Evolutionary conservation across 2,888 invertebrate genomes (phyloP).

Genomic region (Drosophila anomelani): DNA sequence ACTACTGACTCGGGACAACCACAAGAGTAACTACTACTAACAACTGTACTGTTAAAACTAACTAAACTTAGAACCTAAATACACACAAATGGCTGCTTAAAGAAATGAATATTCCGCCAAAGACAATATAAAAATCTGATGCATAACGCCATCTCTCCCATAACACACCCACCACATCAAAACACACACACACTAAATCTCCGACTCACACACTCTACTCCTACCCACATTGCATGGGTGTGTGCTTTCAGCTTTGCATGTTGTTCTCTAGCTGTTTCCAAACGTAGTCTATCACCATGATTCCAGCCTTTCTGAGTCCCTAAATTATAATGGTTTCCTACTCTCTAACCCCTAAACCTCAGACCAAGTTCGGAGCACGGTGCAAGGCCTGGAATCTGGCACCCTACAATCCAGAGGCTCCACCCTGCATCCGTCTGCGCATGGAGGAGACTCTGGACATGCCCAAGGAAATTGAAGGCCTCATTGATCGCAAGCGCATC

Average conservation of each 20-base stretch:
- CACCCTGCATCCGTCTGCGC: slow-evolving; percentile 87
- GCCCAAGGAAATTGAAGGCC: slow-evolving; percentile 75
- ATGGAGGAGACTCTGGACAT: slow-evolving; percentile 87
- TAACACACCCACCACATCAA: slow-evolving; percentile 16
- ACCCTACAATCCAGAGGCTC: slow-evolving; percentile 85
- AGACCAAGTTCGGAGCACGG: slow-evolving; percentile 93
- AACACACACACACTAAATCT: neutral
- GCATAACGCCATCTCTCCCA: slow-evolving; percentile 14
- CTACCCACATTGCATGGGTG: slow-evolving; percentile 51
- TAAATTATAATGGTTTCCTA: neutral
- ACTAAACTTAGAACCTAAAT: slow-evolving; percentile 31
- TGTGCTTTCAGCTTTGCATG: slow-evolving; percentile 67
- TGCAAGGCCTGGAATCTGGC: slow-evolving; percentile 93
- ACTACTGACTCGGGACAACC: slow-evolving; percentile 14
- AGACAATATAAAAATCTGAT: neutral
- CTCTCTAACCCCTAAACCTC: slow-evolving; percentile 51
- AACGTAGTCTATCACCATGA: slow-evolving; percentile 12
- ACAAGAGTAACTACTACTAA: slow-evolving; percentile 23
- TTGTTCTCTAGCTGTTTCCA: slow-evolving; percentile 35
- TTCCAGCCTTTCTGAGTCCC: slow-evolving; percentile 83
- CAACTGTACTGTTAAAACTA: slow-evolving; percentile 24
- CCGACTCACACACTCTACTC: slow-evolving; percentile 13
- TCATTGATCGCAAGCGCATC: slow-evolving; percentile 82
- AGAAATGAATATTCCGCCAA: slow-evolving; percentile 10
- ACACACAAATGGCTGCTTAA: slow-evolving; percentile 20